These are phyloP conservation scores for Cepaea nemoralis DNA, from an alignment of 1,140 invertebrate species.

Conservation along the genomic window DNA sequence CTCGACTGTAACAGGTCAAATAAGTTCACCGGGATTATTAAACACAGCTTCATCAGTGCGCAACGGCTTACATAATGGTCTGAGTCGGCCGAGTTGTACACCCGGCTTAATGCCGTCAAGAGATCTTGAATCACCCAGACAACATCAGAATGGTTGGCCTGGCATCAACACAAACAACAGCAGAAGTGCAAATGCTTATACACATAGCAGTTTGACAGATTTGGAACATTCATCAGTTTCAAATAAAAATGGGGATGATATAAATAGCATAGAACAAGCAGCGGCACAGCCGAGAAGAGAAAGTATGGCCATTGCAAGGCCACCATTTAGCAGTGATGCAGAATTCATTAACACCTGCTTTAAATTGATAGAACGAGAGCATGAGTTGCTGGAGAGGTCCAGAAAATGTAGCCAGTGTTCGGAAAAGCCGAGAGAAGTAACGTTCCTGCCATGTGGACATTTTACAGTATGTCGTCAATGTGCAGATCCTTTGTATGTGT, in stretches of 20 bases:
- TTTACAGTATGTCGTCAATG: neutral
- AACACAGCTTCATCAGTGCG: too few species aligned
- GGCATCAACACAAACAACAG: neutral
- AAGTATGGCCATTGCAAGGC: neutral
- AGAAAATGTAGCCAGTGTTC: neutral
- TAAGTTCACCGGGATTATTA: too few species aligned
- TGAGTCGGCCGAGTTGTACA: neutral
- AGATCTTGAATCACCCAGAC: neutral
- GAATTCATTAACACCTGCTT: neutral
- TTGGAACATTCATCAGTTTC: neutral
- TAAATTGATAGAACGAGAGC: neutral
- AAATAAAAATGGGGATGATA: too few species aligned
- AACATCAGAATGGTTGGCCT: neutral
- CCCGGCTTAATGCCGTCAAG: neutral
- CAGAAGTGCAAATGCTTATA: neutral
- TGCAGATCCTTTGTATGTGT: conserved; percentile 16
- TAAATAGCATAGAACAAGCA: too few species aligned
- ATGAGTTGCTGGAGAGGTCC: neutral
- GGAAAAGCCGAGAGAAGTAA: neutral
- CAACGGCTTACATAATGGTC: neutral
- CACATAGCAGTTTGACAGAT: neutral
- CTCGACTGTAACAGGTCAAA: too few species aligned
- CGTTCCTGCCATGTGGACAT: conserved; percentile 14
- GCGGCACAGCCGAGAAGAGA: neutral
- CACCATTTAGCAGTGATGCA: neutral